Base-by-base conservation (phyloP, 2,113 vertebrate genomes). In the Ictalurus furcatus region DNA sequence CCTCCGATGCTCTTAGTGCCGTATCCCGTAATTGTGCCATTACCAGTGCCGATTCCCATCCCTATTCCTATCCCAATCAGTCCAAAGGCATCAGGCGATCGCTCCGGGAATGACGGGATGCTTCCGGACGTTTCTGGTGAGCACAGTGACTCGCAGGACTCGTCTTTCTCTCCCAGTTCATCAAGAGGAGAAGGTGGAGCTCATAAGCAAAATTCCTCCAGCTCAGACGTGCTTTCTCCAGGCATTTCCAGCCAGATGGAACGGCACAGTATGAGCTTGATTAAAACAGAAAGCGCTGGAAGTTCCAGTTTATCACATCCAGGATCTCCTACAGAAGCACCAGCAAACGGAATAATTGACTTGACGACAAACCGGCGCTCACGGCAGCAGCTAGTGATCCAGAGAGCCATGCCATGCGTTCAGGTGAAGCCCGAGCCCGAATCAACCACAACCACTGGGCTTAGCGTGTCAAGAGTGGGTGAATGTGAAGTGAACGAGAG, bases 1-100 rank as follows among this genome's bases (percentile, higher is more conserved):
- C 98, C 98, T 54, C 98, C 98, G 0, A 99, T 98, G 90, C 96
- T 99, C 69, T 95, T 99, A 92, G 98, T 99, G 95, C 98, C 98
- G 87, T 99, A 99, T 92, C 98, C 98, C 3, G 97, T 99, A 84
- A 99, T 99, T 88, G 98, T 99, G 83, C 98, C 98, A 58, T 95
- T 99, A 89, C 98, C 98, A 0, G 98, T 99, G 69, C 98, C 98
- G 84, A 98, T 99, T 90, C 98, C 98, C 58, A 99, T 99, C 89
- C 98, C 98, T 11, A 97, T 99, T 28, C 98, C 98, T 83, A 97
- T 99, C 90, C 98, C 98, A 73, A 95, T 96, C 0, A 97, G 96
- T 94, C 97, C 97, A 92, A 98, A 98, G 93, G 94, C 95, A 88
- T 96, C 96, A 88, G 97, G 96, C 0, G 97, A 98, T 89, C 97